These are phyloP conservation scores for Bergia sp. DNA, from an alignment of 92 coral and sea anemone genomes.

Conservation along the genomic window DNA sequence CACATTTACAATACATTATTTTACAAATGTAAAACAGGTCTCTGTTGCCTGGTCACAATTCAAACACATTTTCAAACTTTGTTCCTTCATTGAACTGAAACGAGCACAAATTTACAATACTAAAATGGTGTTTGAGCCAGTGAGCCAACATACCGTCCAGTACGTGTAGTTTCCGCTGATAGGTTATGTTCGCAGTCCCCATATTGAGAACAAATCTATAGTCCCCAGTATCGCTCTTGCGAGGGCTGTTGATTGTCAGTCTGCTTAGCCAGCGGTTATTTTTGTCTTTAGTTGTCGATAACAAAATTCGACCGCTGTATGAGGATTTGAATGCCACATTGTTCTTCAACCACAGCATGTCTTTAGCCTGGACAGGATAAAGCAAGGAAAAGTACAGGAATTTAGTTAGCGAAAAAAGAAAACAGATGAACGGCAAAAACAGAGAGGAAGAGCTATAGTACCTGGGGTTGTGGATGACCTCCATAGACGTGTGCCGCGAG, in stretches of 20 bases:
- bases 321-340: constrained; percentile 38
- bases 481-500: constrained; percentile 77
- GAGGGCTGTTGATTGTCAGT: constrained; percentile 64
- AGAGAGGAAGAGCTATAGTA: neutral
- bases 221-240: constrained; percentile 74
- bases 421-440: too few relatives aligned
- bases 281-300: constrained; percentile 56
- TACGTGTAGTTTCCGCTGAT: constrained; percentile 48
- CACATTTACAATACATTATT: too few relatives aligned
- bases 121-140: neutral
- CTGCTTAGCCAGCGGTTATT: constrained; percentile 73
- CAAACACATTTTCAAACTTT: neutral
- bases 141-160: constrained; percentile 30
- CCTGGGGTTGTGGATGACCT: constrained; percentile 76
- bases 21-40: too few relatives aligned
- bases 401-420: neutral
- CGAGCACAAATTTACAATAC: neutral
- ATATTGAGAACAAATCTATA: constrained; percentile 77
- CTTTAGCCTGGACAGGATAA: constrained; percentile 34
- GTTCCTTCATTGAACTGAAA: too few relatives aligned
- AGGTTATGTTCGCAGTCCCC: constrained; percentile 63
- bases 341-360: constrained; percentile 48
- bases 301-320: constrained; percentile 68
- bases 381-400: neutral
- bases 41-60: too few relatives aligned